Base-by-base conservation (phyloP, 2,888 invertebrate species). In the Tubulanus polymorphus region DNA sequence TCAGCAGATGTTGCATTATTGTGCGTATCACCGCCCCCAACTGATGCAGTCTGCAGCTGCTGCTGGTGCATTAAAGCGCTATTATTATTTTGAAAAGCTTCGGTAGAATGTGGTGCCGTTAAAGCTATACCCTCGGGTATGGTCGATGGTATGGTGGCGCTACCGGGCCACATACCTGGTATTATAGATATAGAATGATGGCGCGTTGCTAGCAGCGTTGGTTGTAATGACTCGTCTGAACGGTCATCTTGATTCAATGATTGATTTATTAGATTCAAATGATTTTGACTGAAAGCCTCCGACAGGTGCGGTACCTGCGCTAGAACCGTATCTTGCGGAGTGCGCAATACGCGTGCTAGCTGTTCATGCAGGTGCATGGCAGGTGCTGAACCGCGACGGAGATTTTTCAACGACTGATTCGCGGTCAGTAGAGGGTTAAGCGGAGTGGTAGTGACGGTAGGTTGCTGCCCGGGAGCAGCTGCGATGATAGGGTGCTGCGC, bases 281-380 rank as follows among this genome's bases (percentile, higher is more conserved):
- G 15, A 20, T 18, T 8, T 15, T 20, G 41, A 41, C 41, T 23
- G 15, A 41, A 20, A 5, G 41, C 41, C 23, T 41, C 41, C 6
- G 41, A 41, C 23, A 41, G 41, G 23, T 41, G 41, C 23, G 41
- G 41, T 41, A 41, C 41, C 18, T 41, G 18, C 18, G 41, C 41
- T 23, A 41, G 15, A 15, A 41, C 41, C 18, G 18, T 18, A 18
- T 41, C 6, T 18, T 41, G 41, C 23, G 41, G 41, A 20, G 41
- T 41, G 18, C 23, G 41, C 23, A 41, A 41, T 23, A 41, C 41
- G 6, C 15, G 18, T 5, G 41, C 41, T 20, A 41, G 41, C 41
- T 41, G 41, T 41, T 18, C 41, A 41, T 41, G 41, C 6, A 41
- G 41, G 23, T 41, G 18, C 20, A 41, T 41, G 41, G 41, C 41